Percentiles rank a stretch among this genome's conserved stretches.
These are phyloP conservation scores for Chironomus striatipennis DNA, from an alignment of 1,140 invertebrate genomes.

Conservation along the genomic window DNA sequence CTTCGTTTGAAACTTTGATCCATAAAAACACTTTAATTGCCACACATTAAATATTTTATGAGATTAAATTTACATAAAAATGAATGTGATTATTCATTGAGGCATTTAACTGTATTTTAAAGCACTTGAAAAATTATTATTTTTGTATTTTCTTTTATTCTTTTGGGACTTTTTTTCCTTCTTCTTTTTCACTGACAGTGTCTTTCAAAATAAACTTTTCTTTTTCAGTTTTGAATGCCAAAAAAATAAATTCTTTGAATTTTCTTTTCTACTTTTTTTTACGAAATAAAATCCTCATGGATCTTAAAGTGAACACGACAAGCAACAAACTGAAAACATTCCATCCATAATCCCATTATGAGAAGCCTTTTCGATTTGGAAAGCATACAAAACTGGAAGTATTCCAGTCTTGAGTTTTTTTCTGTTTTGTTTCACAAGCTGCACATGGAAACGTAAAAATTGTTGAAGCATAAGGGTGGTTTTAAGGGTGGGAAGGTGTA, in stretches of 20 bases:
- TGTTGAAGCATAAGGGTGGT: background rate
- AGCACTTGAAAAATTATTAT: background rate
- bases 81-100: conserved; percentile 14
- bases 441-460: background rate
- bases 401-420: background rate
- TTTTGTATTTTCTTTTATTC: background rate
- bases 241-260: background rate
- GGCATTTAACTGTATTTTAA: background rate
- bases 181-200: background rate
- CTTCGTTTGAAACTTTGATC: background rate
- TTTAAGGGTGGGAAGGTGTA: too few relatives aligned
- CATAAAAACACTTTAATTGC: conserved; percentile 3
- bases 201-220: background rate
- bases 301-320: background rate
- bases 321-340: background rate
- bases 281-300: background rate
- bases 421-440: too few relatives aligned
- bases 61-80: conserved; percentile 15
- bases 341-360: background rate
- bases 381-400: background rate
- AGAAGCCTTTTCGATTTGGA: background rate
- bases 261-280: background rate
- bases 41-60: conserved; percentile 14
- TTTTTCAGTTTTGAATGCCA: background rate
- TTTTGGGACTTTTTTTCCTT: background rate